Evolutionary conservation across 2,797 vertebrate genomes (phyloP).

Genomic region (Basileuterus tristriatus): DNA sequence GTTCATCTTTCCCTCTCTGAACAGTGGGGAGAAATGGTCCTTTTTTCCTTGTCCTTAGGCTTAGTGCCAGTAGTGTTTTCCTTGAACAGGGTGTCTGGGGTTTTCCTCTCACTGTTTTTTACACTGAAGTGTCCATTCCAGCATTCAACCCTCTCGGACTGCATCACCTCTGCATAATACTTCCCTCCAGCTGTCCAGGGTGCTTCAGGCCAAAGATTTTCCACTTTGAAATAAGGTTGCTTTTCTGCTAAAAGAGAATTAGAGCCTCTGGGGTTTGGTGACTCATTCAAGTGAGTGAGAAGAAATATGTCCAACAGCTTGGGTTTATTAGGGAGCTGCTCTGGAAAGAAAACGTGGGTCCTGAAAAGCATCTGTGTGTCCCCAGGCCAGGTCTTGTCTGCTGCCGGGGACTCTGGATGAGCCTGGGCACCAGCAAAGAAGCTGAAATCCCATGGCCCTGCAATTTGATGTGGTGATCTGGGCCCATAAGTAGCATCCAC

Average conservation of each 20-base stretch:
- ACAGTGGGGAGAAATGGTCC: background rate
- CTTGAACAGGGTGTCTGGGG: background rate
- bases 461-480: background rate
- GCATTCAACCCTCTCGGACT: background rate
- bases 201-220: background rate
- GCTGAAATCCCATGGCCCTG: background rate
- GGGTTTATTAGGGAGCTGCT: background rate
- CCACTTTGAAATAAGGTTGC: background rate
- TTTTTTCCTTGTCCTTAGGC: background rate
- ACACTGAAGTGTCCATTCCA: background rate
- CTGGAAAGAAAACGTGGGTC: background rate
- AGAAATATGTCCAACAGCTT: background rate
- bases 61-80: background rate
- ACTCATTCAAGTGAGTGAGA: background rate
- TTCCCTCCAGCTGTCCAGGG: background rate
- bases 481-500: background rate
- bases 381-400: background rate
- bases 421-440: background rate
- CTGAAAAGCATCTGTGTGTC: background rate
- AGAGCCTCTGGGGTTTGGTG: background rate
- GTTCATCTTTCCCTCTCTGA: background rate
- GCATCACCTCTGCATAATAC: background rate
- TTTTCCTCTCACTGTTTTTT: background rate
- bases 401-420: background rate
- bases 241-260: background rate